Percentiles rank a stretch among this genome's conserved stretches.
These are phyloP conservation scores for Orcinus orca DNA, from an alignment of 2,113 vertebrate species.

Conservation along the genomic window DNA sequence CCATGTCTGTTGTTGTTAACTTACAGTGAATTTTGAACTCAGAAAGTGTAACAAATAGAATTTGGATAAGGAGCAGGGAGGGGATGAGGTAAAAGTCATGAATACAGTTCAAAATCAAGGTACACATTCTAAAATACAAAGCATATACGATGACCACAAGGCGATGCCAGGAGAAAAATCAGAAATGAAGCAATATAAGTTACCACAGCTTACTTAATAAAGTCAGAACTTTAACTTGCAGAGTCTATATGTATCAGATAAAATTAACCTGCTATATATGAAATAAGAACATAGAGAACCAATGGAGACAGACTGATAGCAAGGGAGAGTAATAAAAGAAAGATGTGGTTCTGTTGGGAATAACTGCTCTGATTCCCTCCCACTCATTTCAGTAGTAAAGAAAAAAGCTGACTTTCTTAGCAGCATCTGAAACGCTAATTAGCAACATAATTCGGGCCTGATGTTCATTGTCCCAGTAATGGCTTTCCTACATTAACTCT, in stretches of 20 bases:
- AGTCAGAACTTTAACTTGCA: not conserved
- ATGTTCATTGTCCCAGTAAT: conserved; percentile 65
- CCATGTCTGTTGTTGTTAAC: not conserved
- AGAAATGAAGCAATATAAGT: conserved; percentile 1
- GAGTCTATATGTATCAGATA: conserved; percentile 6
- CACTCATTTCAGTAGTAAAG: conserved; percentile 39
- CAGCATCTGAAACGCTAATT: conserved; percentile 74
- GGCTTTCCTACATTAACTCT: conserved; percentile 67
- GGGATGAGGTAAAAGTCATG: not conserved
- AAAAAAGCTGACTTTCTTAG: conserved; percentile 54
- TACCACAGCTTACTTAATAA: not conserved
- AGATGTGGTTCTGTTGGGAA: conserved; percentile 32
- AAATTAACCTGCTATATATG: conserved; percentile 53
- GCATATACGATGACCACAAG: not conserved
- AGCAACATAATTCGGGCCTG: conserved; percentile 69
- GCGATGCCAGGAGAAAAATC: not conserved
- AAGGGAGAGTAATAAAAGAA: conserved; percentile 45
- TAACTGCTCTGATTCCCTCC: conserved; percentile 58
- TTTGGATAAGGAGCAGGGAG: not conserved
- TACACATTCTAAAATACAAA: not conserved
- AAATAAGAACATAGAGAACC: conserved; percentile 47
- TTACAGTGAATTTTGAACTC: not conserved
- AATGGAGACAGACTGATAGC: conserved; percentile 13
- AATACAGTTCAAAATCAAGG: not conserved
- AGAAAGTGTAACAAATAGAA: not conserved